Evolutionary conservation across 1,140 invertebrate genomes (phyloP).

Genomic region (Drosophila gunungcola): DNA sequence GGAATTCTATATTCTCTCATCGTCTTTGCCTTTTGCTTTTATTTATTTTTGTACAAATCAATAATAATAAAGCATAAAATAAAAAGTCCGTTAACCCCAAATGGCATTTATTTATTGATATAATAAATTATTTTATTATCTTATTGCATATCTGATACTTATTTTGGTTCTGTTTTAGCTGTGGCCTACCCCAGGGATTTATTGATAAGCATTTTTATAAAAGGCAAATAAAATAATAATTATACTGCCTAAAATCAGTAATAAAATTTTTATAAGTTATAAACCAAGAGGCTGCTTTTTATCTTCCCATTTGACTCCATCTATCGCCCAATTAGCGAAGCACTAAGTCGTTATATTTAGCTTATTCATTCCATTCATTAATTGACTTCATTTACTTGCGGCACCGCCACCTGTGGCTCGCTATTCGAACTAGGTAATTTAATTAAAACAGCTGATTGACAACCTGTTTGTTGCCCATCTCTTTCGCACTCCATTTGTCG

Average conservation of each 20-base stretch:
- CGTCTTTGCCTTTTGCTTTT: constrained; percentile 8
- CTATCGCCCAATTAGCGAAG: no score
- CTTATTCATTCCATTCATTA: constrained; percentile 19
- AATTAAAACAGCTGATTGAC: constrained; percentile 56
- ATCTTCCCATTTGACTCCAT: no score
- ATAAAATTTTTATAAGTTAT: no score
- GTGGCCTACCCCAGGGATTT: no score
- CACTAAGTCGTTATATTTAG: not conserved
- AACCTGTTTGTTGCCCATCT: constrained; percentile 53
- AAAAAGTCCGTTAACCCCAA: constrained; percentile 2
- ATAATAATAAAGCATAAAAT: constrained; percentile 30
- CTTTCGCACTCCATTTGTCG: constrained; percentile 26
- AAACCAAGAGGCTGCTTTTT: no score
- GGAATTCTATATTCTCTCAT: constrained; percentile 2
- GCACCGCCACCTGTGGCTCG: constrained; percentile 17
- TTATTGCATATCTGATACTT: no score
- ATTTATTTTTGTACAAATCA: constrained; percentile 33
- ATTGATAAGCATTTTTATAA: no score
- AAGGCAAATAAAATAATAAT: no score
- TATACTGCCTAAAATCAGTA: no score
- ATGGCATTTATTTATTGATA: not conserved
- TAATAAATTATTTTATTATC: no score
- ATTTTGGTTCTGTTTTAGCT: no score
- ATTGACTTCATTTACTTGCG: constrained; percentile 12
- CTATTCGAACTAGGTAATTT: not conserved